Conservation (phyloP, 2,113 vertebrate genomes). For the Sus scrofa region DNA sequence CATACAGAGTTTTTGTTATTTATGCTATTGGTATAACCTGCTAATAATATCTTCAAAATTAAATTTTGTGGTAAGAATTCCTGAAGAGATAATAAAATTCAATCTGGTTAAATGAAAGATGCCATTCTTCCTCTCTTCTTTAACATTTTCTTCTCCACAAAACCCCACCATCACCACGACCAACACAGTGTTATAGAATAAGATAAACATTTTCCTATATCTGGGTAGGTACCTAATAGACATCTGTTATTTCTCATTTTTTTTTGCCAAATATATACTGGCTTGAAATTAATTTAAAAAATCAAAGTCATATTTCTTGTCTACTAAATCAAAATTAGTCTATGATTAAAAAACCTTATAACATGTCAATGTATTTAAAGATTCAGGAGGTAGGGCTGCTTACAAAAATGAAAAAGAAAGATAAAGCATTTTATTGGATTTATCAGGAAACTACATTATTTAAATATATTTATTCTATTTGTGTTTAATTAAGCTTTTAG, state of each 20-base stretch:
- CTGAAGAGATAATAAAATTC: not conserved
- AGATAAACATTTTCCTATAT: not conserved
- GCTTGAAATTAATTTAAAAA: not conserved
- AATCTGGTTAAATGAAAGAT: not conserved
- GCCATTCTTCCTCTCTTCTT: not conserved
- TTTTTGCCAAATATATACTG: not conserved
- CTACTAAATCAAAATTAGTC: not conserved
- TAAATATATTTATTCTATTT: not conserved
- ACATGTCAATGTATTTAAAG: not conserved
- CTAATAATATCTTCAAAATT: not conserved
- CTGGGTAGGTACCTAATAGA: not conserved
- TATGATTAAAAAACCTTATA: not conserved
- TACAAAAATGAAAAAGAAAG: not conserved
- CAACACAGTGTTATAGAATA: not conserved
- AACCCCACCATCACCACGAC: rapidly evolving
- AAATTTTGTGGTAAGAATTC: not conserved
- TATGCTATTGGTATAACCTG: not conserved
- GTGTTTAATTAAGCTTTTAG: not conserved
- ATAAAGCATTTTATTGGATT: not conserved
- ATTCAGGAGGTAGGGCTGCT: not conserved
- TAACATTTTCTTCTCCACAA: not conserved
- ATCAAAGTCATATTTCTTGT: not conserved
- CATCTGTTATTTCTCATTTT: not conserved
- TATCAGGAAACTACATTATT: not conserved
- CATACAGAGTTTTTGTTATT: not conserved